These are phyloP conservation scores for Agrypnia vestita DNA, from an alignment of 1,140 invertebrate genomes.

Conservation along the genomic window DNA sequence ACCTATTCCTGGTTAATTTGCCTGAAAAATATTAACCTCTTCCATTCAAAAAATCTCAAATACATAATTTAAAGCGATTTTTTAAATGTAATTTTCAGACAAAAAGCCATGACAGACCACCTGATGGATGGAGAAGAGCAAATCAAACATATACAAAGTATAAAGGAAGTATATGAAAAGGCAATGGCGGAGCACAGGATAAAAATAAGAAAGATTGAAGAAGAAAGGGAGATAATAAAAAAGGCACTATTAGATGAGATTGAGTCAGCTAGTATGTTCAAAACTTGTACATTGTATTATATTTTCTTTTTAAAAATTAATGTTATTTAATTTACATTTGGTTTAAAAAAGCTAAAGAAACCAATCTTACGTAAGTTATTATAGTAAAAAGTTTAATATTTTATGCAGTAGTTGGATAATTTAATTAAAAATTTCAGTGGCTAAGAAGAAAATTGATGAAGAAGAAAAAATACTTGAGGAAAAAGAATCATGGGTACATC, in stretches of 20 bases:
- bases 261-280: slow-evolving; percentile 5
- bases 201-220: slow-evolving; percentile 30
- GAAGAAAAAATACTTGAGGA: slow-evolving; percentile 23
- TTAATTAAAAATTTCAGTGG: neutral
- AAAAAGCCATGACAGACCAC: slow-evolving; percentile 22
- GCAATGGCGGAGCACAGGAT: slow-evolving; percentile 8
- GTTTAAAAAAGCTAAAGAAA: no score
- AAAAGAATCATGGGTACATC: slow-evolving; percentile 6
- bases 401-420: neutral
- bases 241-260: slow-evolving; percentile 33
- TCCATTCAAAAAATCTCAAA: no score
- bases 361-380: no score
- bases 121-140: slow-evolving; percentile 11
- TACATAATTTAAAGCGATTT: no score
- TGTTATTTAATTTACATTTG: neutral
- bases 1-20: no score
- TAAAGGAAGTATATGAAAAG: slow-evolving; percentile 30
- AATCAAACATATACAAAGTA: slow-evolving; percentile 16
- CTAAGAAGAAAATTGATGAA: slow-evolving; percentile 22
- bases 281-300: neutral
- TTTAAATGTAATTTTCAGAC: slow-evolving; percentile 16
- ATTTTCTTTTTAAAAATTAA: neutral
- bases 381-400: no score
- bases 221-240: slow-evolving; percentile 29
- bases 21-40: no score